Conservation (phyloP, 2,797 vertebrate species). For the Pachyuromys duprasi region DNA sequence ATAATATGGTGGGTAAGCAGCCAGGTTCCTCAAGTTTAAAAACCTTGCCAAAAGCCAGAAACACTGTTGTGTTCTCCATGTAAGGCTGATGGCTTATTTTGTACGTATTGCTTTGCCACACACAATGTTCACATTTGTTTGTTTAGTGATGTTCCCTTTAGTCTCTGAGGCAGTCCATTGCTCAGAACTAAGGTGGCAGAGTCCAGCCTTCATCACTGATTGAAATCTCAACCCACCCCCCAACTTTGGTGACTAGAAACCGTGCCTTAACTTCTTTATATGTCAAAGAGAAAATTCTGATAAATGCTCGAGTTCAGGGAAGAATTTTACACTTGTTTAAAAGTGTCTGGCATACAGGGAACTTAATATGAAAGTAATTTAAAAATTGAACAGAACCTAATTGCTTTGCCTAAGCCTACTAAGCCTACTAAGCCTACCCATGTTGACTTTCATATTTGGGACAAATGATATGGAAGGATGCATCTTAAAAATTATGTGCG, state of each 20-base stretch:
- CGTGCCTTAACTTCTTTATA: background rate
- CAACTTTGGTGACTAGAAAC: background rate
- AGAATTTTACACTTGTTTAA: conserved; percentile 39
- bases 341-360: background rate
- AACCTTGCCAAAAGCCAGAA: conserved; percentile 47
- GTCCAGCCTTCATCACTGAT: background rate
- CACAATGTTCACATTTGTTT: conserved; percentile 35
- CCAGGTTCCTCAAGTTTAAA: background rate
- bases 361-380: background rate
- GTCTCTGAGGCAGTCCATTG: background rate
- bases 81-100: conserved; percentile 33
- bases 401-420: background rate
- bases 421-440: background rate
- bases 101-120: conserved; percentile 40
- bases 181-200: background rate
- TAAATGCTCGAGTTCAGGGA: background rate
- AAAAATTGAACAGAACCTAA: background rate
- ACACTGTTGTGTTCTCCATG: background rate
- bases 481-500: background rate
- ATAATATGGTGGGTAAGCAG: background rate
- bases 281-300: conserved; percentile 32
- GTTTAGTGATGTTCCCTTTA: conserved; percentile 48
- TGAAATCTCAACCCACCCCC: background rate
- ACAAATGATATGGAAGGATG: conserved; percentile 9
- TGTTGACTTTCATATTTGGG: background rate